Conservation (phyloP, 2,113 vertebrate species). For the Aramus guarauna region DNA sequence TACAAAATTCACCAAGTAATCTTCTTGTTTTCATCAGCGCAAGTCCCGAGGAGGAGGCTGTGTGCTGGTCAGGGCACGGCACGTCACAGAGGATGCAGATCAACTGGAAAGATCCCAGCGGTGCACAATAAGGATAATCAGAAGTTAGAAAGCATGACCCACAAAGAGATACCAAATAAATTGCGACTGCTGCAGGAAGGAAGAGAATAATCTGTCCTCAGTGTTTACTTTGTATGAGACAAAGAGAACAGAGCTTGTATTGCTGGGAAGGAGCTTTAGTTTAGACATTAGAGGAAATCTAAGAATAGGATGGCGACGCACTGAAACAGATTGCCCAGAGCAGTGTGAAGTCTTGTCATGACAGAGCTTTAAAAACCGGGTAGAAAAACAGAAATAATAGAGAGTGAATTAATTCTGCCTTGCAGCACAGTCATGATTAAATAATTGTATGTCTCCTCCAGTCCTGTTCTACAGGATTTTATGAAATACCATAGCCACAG, state of each 20-base stretch:
- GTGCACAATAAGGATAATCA: neutral
- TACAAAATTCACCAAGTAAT: neutral
- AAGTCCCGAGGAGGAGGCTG: neutral
- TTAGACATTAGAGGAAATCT: neutral
- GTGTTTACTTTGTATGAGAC: neutral
- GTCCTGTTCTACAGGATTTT: neutral
- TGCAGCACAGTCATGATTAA: neutral
- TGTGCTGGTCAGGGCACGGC: neutral
- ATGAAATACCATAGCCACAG: neutral
- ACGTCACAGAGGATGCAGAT: neutral
- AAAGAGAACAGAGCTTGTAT: neutral
- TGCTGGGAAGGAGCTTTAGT: neutral
- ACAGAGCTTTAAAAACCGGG: neutral
- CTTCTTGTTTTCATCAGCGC: neutral
- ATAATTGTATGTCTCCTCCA: neutral
- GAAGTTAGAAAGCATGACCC: neutral
- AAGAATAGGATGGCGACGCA: neutral
- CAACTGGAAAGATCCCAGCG: neutral
- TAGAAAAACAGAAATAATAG: neutral
- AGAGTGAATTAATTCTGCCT: neutral
- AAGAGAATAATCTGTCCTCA: neutral
- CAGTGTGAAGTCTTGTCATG: neutral
- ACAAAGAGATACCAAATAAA: neutral
- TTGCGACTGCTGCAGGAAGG: neutral
- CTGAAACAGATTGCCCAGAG: neutral